Conservation (phyloP, 2,797 vertebrate species). For the Gymnoscopelus microlampas region DNA sequence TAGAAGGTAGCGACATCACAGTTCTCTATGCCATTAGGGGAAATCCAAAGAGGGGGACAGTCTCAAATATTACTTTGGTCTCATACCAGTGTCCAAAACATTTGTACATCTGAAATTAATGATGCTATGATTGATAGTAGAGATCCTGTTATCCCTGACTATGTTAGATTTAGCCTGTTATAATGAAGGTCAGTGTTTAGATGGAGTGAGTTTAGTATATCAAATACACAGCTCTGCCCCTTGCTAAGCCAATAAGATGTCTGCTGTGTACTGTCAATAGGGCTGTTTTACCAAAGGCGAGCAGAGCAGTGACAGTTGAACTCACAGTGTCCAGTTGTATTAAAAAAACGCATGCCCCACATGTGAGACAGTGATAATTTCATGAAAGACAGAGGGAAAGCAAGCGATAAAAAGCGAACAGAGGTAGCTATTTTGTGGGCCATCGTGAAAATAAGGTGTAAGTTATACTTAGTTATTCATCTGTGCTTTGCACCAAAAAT, state of each 20-base stretch:
- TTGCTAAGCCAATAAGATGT: too few species aligned
- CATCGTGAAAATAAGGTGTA: too few species aligned
- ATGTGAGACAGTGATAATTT: slow-evolving; percentile 20
- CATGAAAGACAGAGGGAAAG: neutral
- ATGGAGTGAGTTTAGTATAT: too few species aligned
- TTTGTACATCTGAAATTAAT: slow-evolving; percentile 10
- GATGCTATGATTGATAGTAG: neutral
- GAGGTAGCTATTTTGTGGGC: too few species aligned
- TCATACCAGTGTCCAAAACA: slow-evolving; percentile 3
- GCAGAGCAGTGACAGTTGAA: slow-evolving; percentile 6
- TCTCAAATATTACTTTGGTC: slow-evolving; percentile 23
- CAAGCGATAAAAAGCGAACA: slow-evolving; percentile 11
- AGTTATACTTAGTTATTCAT: too few species aligned
- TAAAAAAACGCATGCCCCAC: neutral
- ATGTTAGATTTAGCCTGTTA: too few species aligned
- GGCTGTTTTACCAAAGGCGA: slow-evolving; percentile 9
- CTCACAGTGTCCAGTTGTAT: slow-evolving; percentile 11
- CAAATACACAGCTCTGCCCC: too few species aligned
- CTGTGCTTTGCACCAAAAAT: too few species aligned
- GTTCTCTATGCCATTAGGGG: slow-evolving; percentile 15
- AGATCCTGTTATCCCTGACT: slow-evolving; percentile 9
- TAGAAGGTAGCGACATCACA: neutral
- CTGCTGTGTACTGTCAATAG: neutral
- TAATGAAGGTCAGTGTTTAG: too few species aligned
- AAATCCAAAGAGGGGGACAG: slow-evolving; percentile 10